Base-by-base conservation (phyloP, 2,797 vertebrate genomes). In the Poliocrania exsul region DNA sequence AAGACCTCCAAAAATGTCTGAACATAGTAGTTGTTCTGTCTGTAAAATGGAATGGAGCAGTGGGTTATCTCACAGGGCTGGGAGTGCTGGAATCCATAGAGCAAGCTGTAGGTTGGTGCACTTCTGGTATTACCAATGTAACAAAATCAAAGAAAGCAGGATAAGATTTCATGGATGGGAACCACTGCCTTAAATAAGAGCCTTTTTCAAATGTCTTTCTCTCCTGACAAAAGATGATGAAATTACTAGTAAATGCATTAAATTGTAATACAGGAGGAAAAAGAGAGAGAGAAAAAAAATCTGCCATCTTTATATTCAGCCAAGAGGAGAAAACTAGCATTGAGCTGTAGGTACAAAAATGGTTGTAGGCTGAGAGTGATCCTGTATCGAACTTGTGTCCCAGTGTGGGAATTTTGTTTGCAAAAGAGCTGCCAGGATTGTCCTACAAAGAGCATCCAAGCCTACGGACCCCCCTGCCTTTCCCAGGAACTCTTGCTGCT, bases 131-230 rank as follows among this genome's bases (percentile, higher is more conserved):
- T 91, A 86, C 44, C 6, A 81, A 25, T 47, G 82, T 78, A 90
- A 91, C 81, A 86, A 91, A 94, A 94, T 88, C 87, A 96, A 70
- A 94, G 91, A 67, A 62, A 83, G 70, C 37, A 31, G 91, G 89
- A 19, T 95, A 88, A 60, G 84, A 93, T 96, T 96, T 96, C 95
- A 92, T 12, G 24, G 72, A 60, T 96, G 84, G 92, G 95, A 95
- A 97, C 86, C 24, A 5, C 40, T 37, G 66, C 73, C 74, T 81
- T 72, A 86, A 86, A 95, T 84, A 92, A 89, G 79, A 93, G 81
- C 50, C 79, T 93, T 96, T 94, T 91, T 93, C 75, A 91, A 26
- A 78, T 9, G 50, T 70, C 85, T 91, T 88, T 65, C 82, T 84
- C 57, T 74, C 40, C 44, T 75, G 75, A 93, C 44, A 91, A 93